Conservation (phyloP, 64 coral and sea anemone genomes). For the Hydrozoanthus tunicans region DNA sequence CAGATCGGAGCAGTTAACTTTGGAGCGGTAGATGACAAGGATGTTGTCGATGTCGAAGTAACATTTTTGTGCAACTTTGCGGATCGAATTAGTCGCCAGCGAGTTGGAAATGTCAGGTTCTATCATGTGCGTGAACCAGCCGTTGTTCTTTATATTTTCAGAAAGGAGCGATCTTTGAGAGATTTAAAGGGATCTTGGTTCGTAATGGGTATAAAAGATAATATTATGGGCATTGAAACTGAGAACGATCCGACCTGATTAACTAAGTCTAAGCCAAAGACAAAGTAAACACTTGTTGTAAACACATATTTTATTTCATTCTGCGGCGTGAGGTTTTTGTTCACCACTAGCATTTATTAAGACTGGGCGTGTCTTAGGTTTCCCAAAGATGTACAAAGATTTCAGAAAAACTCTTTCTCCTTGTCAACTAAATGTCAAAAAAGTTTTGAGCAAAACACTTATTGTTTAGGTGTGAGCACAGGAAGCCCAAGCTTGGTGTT, state of each 20-base stretch:
- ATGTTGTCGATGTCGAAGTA: constrained; percentile 69
- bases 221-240: constrained; percentile 32
- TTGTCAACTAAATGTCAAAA: too few relatives aligned
- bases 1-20: constrained; percentile 68
- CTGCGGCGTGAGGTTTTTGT: too few relatives aligned
- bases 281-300: neutral
- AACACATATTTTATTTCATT: too few relatives aligned
- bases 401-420: too few relatives aligned
- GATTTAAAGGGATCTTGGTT: constrained; percentile 72
- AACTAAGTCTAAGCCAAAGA: neutral
- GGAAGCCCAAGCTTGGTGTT: too few relatives aligned
- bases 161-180: constrained; percentile 53
- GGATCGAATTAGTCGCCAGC: constrained; percentile 26
- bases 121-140: constrained; percentile 53
- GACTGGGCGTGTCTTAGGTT: too few relatives aligned
- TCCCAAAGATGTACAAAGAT: too few relatives aligned
- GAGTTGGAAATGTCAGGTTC: constrained; percentile 81
- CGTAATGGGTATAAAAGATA: constrained; percentile 63
- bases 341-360: too few relatives aligned
- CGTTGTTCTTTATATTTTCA: constrained; percentile 73
- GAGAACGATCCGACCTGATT: neutral
- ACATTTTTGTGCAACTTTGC: constrained; percentile 58
- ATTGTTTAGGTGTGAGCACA: too few relatives aligned
- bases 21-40: constrained; percentile 56
- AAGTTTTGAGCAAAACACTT: too few relatives aligned